A percentile compares a stretch with the other conserved stretches of the same genome.
These are phyloP conservation scores for Anneissia japonica DNA, from an alignment of 35 echinoderm and acorn worm species.

Conservation along the genomic window DNA sequence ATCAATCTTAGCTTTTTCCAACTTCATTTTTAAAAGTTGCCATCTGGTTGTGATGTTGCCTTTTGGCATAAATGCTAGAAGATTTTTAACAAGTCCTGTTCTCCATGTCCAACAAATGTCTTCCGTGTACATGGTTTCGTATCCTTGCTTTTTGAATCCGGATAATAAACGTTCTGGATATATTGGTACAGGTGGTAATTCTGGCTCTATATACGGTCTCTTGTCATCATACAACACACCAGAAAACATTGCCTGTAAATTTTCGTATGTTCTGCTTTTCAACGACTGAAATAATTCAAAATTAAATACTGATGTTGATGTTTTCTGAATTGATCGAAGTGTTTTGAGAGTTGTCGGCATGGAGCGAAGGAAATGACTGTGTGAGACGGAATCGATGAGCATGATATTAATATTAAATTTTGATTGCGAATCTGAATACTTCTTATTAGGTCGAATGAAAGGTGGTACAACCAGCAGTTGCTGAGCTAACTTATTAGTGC, in stretches of 20 bases:
- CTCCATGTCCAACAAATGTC: conserved; percentile 79
- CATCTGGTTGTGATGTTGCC: conserved; percentile 40
- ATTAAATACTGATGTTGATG: conserved; percentile 50
- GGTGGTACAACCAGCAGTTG: not conserved
- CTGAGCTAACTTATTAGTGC: not conserved
- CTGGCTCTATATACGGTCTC: conserved; percentile 28
- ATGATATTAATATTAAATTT: conserved; percentile 72
- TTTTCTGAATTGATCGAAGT: conserved; percentile 37
- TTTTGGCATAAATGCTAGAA: conserved; percentile 41
- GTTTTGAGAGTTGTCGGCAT: conserved; percentile 48
- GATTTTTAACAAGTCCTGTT: conserved; percentile 64
- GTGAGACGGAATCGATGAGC: conserved; percentile 85
- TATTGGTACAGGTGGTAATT: conserved; percentile 45
- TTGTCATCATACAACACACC: conserved; percentile 37
- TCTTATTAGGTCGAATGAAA: not conserved
- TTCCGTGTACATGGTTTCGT: conserved; percentile 57
- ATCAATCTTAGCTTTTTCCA: conserved; percentile 35
- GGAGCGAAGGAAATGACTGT: conserved; percentile 71
- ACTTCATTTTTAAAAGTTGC: conserved; percentile 43
- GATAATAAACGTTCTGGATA: conserved; percentile 24
- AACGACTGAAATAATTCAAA: conserved; percentile 74
- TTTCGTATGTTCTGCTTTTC: conserved; percentile 79
- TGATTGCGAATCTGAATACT: conserved; percentile 26
- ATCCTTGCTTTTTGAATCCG: conserved; percentile 48
- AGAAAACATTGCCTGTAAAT: conserved; percentile 52